Evolutionary conservation across 2,888 invertebrate species (phyloP), one percentile per base, ranked within the genome.

Genomic region (Crepidodera aurea): DNA sequence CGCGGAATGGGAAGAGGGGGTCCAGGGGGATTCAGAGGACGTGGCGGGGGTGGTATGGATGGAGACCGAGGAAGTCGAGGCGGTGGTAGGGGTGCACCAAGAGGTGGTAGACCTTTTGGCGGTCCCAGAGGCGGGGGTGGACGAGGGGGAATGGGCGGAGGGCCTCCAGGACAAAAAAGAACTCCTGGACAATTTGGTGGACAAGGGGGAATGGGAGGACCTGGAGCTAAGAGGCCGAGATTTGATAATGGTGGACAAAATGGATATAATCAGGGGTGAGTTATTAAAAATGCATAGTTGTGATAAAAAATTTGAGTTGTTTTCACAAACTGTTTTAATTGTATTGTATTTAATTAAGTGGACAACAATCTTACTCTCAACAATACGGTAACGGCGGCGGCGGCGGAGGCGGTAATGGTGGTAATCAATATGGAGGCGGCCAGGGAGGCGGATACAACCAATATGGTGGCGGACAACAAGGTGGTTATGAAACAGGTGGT

Each of bases 241-340:
- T 78, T 74, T 60, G 78, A 77, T 32, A 74, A 75, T 60, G 69
- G 70, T 27, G 62, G 70, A 8, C 71, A 74, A 51, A 78, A 78
- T 68, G 78, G 78, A 59, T 77, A 72, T 61, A 73, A 73, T 50
- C 75, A 75, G 66, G 69, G 71, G 71, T 73, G 62, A 65, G 66
- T 57, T 37, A 16, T 4, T 46, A 1, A 1, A 15, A n/a, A 6
- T 2, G 10, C 16, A 10, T n/a, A n/a, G n/a, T n/a, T n/a, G n/a
- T n/a, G n/a, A n/a, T n/a, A n/a, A 44, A 29, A 40, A 61, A 57
- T 32, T 19, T 16, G 60, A 66, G 65, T 54, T 58, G 58, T 64
- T 64, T 70, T 71, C 73, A 69, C 68, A 63, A 66, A 37, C 2
- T 10, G 1, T 39, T 1, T 8, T 39, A n/a, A n/a, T n/a, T n/a